Percentiles rank a stretch among this genome's conserved stretches.
phyloP scores from a whole-genome alignment of 1,140 invertebrate genomes.

The Lordiphosa mommai region DNA sequence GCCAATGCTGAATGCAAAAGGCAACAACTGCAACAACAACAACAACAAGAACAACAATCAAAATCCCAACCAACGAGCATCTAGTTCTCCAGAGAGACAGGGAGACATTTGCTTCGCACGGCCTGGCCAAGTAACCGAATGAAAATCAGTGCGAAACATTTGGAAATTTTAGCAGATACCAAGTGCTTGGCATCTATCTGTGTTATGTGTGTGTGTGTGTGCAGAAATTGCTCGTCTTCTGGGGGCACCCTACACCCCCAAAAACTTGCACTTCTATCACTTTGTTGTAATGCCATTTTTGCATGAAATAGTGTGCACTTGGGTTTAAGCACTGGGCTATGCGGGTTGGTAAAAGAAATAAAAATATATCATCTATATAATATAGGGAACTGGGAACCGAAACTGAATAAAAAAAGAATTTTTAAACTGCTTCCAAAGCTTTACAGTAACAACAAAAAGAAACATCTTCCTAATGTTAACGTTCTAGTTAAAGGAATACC shows the following conservation, averaged over 20 bases:
- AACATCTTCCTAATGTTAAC: no score
- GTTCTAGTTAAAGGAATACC: no score
- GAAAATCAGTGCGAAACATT: slow-evolving; percentile 63
- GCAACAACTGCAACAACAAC: slow-evolving; percentile 6
- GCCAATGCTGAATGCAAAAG: slow-evolving; percentile 58
- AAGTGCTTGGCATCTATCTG: slow-evolving; percentile 39
- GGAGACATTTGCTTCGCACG: slow-evolving; percentile 17
- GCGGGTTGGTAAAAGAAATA: no score
- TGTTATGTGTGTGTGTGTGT: slow-evolving; percentile 5
- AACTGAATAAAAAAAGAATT: no score
- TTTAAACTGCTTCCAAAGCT: no score
- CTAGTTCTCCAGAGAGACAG: slow-evolving; percentile 37
- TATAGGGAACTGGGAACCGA: no score
- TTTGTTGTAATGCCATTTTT: slow-evolving; percentile 17
- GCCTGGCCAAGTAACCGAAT: slow-evolving; percentile 46
- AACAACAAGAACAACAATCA: background rate
- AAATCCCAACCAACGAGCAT: slow-evolving; percentile 33
- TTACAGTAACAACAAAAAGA: no score
- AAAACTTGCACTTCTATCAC: slow-evolving; percentile 42
- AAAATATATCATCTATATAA: no score
- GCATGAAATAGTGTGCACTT: no score
- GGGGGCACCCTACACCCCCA: slow-evolving; percentile 33
- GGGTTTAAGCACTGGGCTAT: no score
- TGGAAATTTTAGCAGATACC: slow-evolving; percentile 47
- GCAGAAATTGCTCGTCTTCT: no score